phyloP scores from a whole-genome alignment of 2,113 vertebrate species.

The Microtus pennsylvanicus region DNA sequence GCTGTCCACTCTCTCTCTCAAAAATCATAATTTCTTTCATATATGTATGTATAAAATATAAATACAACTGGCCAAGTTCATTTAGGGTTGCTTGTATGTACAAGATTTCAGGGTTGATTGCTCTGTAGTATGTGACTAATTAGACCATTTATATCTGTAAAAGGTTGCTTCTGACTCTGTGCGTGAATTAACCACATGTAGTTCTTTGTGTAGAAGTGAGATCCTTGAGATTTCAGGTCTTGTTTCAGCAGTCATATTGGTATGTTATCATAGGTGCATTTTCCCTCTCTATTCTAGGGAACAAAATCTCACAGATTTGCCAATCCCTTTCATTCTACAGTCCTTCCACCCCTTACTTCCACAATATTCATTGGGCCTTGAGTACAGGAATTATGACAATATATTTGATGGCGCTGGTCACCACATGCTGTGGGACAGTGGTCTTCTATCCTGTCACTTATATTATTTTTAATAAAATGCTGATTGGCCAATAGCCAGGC shows the following conservation, averaged over 20 bases:
- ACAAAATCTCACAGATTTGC: neutral
- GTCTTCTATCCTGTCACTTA: too few relatives aligned
- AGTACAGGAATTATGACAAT: neutral
- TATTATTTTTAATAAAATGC: too few relatives aligned
- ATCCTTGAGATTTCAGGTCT: neutral
- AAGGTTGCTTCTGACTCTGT: neutral
- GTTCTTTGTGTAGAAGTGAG: neutral
- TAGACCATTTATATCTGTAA: neutral
- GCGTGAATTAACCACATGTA: neutral
- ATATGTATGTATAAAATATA: neutral
- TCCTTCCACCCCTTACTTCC: neutral
- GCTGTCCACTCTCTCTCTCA: neutral
- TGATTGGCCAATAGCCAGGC: too few relatives aligned
- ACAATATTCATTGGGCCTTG: neutral
- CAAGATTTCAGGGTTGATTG: neutral
- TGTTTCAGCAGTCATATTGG: neutral
- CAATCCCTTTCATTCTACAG: neutral
- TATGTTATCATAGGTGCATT: neutral
- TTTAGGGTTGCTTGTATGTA: neutral
- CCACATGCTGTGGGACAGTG: too few relatives aligned
- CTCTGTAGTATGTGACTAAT: neutral
- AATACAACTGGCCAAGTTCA: too few relatives aligned
- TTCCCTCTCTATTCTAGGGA: neutral
- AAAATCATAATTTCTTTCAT: neutral
- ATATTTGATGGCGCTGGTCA: neutral